Conservation (phyloP, 1,140 invertebrate species). For the Caenorhabditis briggsae region DNA sequence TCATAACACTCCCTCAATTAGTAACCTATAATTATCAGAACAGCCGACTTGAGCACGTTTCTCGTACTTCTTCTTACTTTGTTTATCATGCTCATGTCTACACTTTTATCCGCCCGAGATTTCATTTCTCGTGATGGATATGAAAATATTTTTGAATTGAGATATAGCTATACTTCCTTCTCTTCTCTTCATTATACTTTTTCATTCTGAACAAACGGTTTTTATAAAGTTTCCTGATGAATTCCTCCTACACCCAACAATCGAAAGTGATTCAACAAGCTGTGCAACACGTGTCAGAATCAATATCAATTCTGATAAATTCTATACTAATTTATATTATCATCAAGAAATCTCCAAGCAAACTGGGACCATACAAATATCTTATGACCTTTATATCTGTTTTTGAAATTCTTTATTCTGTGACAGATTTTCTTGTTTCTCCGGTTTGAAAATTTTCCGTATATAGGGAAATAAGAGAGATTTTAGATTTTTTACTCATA, state of each 20-base stretch:
- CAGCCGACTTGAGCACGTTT: neutral
- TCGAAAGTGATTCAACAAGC: neutral
- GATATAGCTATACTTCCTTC: no score
- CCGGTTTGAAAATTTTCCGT: neutral
- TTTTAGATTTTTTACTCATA: neutral
- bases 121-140: no score
- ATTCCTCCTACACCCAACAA: neutral
- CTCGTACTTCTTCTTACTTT: neutral
- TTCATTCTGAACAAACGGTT: neutral
- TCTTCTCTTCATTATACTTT: neutral
- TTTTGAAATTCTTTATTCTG: slow-evolving; percentile 10
- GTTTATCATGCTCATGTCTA: no score
- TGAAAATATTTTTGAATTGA: no score
- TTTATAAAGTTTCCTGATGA: neutral
- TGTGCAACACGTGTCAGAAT: neutral
- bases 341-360: neutral
- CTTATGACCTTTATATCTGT: neutral
- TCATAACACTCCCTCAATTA: no score
- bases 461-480: neutral
- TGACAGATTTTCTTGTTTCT: neutral
- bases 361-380: slow-evolving; percentile 2
- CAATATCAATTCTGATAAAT: neutral
- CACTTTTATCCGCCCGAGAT: no score
- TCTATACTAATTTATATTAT: neutral
- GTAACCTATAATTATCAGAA: neutral